Evolutionary conservation across 2,113 vertebrate species (phyloP), one percentile per base, ranked within the genome.

Genomic region (Phainopepla nitens): DNA sequence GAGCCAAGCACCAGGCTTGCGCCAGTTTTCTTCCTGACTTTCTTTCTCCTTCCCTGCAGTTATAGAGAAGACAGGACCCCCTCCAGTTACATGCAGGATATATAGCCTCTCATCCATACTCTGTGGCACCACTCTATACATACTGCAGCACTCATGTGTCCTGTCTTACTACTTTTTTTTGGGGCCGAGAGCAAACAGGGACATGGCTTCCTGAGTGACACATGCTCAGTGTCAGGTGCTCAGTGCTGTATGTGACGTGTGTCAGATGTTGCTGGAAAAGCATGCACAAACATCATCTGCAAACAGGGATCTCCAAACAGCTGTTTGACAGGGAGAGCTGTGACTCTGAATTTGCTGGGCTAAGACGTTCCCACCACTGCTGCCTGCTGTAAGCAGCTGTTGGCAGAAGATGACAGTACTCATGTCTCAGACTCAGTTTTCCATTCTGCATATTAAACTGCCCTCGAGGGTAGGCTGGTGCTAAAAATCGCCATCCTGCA

Each of bases 211-310:
- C 9, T 19, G 14, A 12, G 5, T 71, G 45, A 45, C 9, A n/a
- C 6, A 13, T 56, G 2, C 35, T 72, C 60, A 33, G 49, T 29
- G 16, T 60, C 18, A 44, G 6, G 18, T 39, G 14, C 9, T 27
- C 33, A 39, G 9, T 33, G 27, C 20, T 42, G 4, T 24, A 8
- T 13, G 31, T 64, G 41, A 12, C 22, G 3, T 1, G 0, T 53
- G 17, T 12, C 31, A 41, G 47, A 15, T 6, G 12, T 9, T 54
- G 25, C 25, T 53, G 45, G 22, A 50, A 83, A 89, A 61, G 3
- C 23, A 14, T 5, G 8, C 47, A 29, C 15, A 50, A 42, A 11
- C 1, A 2, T 51, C 8, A 13, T 24, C 20, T 61, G 18, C 49
- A 56, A 42, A 44, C 13, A 72, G 19, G 4, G 5, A 47, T 72